Conservation (phyloP, 1,140 invertebrate genomes). For the Branchinecta lynchi region DNA sequence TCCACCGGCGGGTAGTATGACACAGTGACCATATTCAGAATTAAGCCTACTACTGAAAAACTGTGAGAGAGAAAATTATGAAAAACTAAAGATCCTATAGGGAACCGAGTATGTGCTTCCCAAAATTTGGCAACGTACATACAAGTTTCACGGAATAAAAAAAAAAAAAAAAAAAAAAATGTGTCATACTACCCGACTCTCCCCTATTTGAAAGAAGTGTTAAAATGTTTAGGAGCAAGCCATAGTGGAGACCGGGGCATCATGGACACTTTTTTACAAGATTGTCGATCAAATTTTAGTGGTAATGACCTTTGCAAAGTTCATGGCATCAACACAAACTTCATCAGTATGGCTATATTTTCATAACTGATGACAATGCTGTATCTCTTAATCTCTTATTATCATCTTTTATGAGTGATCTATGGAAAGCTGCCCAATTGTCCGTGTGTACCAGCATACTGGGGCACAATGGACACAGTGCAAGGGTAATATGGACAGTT, state of each 20-base stretch:
- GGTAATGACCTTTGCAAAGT: neutral
- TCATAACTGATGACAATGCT: neutral
- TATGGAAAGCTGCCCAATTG: neutral
- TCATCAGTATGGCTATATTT: neutral
- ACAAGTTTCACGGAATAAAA: too few relatives aligned
- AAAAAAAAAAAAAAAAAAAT: too few relatives aligned
- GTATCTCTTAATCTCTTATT: neutral
- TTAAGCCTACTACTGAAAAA: too few relatives aligned
- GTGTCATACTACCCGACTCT: too few relatives aligned
- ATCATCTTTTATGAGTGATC: neutral
- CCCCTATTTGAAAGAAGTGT: too few relatives aligned
- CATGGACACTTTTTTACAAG: neutral
- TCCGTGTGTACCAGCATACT: neutral
- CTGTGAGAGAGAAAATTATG: too few relatives aligned
- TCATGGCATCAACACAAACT: neutral
- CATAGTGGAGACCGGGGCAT: constrained; percentile 9
- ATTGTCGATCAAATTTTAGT: neutral
- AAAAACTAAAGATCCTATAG: too few relatives aligned
- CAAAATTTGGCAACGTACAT: too few relatives aligned
- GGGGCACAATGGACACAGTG: neutral
- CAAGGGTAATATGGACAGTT: neutral
- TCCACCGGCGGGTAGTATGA: too few relatives aligned
- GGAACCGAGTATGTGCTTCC: too few relatives aligned
- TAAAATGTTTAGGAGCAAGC: too few relatives aligned
- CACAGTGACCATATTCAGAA: too few relatives aligned